Conservation (phyloP, 2,888 invertebrate species). For the Crossocerus cetratus region DNA sequence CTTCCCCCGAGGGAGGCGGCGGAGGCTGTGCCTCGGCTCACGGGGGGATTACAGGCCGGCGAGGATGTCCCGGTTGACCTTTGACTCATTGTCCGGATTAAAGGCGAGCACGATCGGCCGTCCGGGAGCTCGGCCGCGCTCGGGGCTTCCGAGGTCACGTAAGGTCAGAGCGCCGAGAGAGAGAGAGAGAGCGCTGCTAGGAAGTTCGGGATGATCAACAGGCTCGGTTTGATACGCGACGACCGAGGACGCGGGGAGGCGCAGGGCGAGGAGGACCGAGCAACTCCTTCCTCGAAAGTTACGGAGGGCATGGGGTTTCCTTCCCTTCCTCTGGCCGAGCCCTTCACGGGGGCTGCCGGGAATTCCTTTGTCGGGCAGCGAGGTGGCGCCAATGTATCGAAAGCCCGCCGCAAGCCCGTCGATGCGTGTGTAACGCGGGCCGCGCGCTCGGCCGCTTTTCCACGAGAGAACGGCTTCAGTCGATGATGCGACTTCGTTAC, state of each 20-base stretch:
- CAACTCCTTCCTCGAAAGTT: not conserved
- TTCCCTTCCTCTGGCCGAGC: constrained; percentile 27
- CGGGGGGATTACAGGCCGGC: too few relatives aligned
- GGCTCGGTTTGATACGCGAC: not conserved
- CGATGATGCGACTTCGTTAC: constrained; percentile 73
- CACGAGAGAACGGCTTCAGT: constrained; percentile 63
- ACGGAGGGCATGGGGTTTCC: not conserved
- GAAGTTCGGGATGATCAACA: not conserved
- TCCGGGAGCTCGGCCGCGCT: too few relatives aligned
- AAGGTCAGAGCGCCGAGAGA: not conserved
- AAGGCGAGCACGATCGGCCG: too few relatives aligned
- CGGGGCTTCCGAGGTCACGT: not conserved
- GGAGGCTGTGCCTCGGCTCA: too few relatives aligned
- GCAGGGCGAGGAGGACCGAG: not conserved
- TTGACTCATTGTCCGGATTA: too few relatives aligned
- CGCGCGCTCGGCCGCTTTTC: constrained; percentile 18
- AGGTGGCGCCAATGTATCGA: constrained; percentile 72
- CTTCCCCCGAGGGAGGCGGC: too few relatives aligned
- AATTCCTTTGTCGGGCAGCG: constrained; percentile 57
- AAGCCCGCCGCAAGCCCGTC: constrained; percentile 36
- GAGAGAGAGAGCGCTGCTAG: not conserved
- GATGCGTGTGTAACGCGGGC: constrained; percentile 34
- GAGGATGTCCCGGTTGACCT: too few relatives aligned
- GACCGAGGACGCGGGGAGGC: not conserved
- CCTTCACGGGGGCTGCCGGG: constrained; percentile 21